Evolutionary conservation across 1,140 invertebrate genomes (phyloP).

Genomic region (Anadara kagoshimensis): DNA sequence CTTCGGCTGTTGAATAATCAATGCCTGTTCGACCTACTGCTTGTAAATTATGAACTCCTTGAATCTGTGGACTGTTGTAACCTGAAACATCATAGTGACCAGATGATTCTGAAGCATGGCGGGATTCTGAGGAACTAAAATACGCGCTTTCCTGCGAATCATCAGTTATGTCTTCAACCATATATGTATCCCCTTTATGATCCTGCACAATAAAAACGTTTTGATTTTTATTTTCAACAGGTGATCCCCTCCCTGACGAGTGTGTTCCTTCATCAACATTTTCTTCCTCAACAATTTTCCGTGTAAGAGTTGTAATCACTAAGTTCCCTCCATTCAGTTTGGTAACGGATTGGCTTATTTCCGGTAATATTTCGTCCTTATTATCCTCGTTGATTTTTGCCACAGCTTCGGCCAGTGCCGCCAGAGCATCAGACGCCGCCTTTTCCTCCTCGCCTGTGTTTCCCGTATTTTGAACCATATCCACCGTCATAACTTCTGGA

Average conservation of each 20-base stretch:
- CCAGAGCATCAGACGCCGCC: not conserved
- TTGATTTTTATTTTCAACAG: not conserved
- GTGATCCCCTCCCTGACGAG: not conserved
- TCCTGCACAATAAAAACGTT: conserved; percentile 33
- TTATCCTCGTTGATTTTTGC: conserved; percentile 41
- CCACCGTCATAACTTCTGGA: conserved; percentile 15
- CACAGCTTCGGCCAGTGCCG: conserved; percentile 29
- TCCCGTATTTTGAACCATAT: not conserved
- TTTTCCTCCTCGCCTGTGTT: conserved; percentile 9
- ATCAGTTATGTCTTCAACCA: conserved; percentile 44
- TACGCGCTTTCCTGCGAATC: conserved; percentile 38
- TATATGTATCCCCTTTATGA: conserved; percentile 37
- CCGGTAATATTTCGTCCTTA: conserved; percentile 37
- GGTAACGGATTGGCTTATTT: conserved; percentile 41
- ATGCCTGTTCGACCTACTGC: conserved; percentile 23
- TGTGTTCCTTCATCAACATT: conserved; percentile 22
- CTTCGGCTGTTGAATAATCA: conserved; percentile 35
- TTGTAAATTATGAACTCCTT: conserved; percentile 33
- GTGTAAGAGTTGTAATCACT: conserved; percentile 41
- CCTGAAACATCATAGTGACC: not conserved
- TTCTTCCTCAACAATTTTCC: conserved; percentile 40
- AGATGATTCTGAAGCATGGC: conserved; percentile 14
- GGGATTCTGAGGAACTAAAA: conserved; percentile 27
- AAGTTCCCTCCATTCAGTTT: conserved; percentile 40
- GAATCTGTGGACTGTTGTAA: conserved; percentile 19